Conservation (phyloP, 1,140 invertebrate species). For the Bombus turneri region DNA sequence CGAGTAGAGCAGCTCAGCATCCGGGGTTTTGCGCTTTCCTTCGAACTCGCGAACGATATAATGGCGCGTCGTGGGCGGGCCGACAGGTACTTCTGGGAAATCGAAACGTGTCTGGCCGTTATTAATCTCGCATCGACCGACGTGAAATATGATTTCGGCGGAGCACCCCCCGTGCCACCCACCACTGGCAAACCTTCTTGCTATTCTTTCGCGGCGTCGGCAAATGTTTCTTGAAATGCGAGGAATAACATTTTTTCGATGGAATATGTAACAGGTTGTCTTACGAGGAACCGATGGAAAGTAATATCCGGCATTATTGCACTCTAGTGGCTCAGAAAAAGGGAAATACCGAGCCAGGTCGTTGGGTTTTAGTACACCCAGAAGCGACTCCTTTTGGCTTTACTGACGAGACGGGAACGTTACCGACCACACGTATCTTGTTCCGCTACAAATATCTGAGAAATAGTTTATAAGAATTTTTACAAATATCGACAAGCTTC, state of each 20-base stretch:
- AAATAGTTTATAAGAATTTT: slow-evolving; percentile 1
- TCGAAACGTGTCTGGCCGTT: slow-evolving; percentile 67
- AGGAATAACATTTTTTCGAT: slow-evolving; percentile 60
- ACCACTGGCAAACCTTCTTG: too few species aligned
- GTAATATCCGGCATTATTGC: slow-evolving; percentile 57
- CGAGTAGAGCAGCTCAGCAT: slow-evolving; percentile 25
- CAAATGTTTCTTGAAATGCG: slow-evolving; percentile 45
- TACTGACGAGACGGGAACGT: too few species aligned
- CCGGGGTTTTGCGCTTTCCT: slow-evolving; percentile 46
- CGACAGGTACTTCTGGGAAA: slow-evolving; percentile 67
- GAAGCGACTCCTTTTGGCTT: not conserved
- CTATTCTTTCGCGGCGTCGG: not conserved
- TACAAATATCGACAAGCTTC: not conserved
- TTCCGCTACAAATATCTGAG: not conserved
- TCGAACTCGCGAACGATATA: slow-evolving; percentile 17
- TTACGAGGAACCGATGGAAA: slow-evolving; percentile 53
- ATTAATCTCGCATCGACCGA: slow-evolving; percentile 68
- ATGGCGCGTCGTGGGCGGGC: slow-evolving; percentile 28
- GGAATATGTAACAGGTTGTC: slow-evolving; percentile 63
- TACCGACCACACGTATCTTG: not conserved
- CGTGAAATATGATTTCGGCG: slow-evolving; percentile 66
- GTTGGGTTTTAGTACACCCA: slow-evolving; percentile 21
- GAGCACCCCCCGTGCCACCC: not conserved
- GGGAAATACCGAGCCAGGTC: not conserved
- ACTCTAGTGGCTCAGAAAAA: slow-evolving; percentile 31